A percentile compares a stretch with the other conserved stretches of the same genome.
phyloP scores from a whole-genome alignment of 2,888 invertebrate species.

The Noctua pronuba region DNA sequence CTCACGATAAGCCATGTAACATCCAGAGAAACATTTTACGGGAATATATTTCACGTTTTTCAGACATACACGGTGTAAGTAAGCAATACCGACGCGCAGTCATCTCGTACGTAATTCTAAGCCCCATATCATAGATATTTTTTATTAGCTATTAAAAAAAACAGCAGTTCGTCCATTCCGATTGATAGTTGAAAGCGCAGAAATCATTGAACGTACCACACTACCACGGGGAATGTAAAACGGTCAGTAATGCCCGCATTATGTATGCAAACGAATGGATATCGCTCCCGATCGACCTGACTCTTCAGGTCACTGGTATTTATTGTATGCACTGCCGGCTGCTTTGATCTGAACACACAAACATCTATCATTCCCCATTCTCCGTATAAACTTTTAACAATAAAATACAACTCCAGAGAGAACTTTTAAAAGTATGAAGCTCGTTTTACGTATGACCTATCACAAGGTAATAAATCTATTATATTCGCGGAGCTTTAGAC shows the following conservation, averaged over 20 bases:
- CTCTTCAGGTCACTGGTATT: constrained; percentile 64
- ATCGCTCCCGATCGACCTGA: constrained; percentile 56
- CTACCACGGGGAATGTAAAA: constrained; percentile 26
- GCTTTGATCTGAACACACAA: constrained; percentile 52
- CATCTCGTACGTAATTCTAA: not conserved
- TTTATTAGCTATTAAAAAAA: not conserved
- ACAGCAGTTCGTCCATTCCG: not conserved
- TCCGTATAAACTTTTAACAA: constrained; percentile 34
- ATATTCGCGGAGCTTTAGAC: constrained; percentile 35
- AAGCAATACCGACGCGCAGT: not conserved
- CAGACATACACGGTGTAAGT: not conserved
- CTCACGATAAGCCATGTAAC: not conserved
- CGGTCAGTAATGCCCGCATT: constrained; percentile 39
- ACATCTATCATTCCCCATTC: constrained; percentile 27
- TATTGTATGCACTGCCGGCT: constrained; percentile 42
- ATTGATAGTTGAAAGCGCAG: constrained; percentile 24
- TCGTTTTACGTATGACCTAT: constrained; percentile 49
- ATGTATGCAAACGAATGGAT: constrained; percentile 59
- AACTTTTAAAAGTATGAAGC: constrained; percentile 39
- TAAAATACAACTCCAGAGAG: constrained; percentile 21
- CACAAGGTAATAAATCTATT: constrained; percentile 50
- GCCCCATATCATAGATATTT: not conserved
- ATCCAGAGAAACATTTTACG: constrained; percentile 5
- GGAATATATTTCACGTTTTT: not conserved
- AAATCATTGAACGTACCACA: constrained; percentile 28